phyloP scores from a whole-genome alignment of 2,888 invertebrate genomes.

The Eudasyphora cyanicolor region DNA sequence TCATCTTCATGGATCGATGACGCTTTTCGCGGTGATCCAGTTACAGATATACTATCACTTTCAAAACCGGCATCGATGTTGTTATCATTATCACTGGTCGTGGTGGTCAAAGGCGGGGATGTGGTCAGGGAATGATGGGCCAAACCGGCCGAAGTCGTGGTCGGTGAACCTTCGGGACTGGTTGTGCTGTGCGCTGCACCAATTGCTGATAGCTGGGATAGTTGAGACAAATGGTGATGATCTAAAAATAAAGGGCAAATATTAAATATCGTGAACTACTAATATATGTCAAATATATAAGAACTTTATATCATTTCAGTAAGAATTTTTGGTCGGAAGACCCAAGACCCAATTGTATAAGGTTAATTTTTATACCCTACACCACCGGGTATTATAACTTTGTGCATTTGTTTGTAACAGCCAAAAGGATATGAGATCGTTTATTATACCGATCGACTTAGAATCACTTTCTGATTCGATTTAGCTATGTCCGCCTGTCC shows the following conservation, averaged over 20 bases:
- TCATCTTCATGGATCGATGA: slow-evolving; percentile 81
- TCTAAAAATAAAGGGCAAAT: slow-evolving; percentile 42
- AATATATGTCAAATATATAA: no score
- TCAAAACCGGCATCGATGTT: slow-evolving; percentile 79
- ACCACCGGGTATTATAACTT: no score
- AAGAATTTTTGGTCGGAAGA: no score
- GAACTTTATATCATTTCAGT: no score
- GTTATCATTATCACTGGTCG: slow-evolving; percentile 77
- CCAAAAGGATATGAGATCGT: no score
- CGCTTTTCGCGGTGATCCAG: slow-evolving; percentile 80
- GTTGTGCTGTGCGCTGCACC: slow-evolving; percentile 85
- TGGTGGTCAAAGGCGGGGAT: slow-evolving; percentile 78
- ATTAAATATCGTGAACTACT: neutral
- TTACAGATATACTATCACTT: slow-evolving; percentile 80
- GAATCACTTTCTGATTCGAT: no score
- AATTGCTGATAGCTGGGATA: slow-evolving; percentile 76
- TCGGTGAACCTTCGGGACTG: slow-evolving; percentile 85
- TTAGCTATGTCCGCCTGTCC: no score
- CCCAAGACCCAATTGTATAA: no score
- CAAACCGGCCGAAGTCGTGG: slow-evolving; percentile 72
- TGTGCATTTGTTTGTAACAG: no score
- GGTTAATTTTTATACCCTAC: no score
- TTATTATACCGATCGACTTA: no score
- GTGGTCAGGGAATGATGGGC: slow-evolving; percentile 73
- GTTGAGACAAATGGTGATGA: slow-evolving; percentile 71